Evolutionary conservation across 2,888 invertebrate species (phyloP).

Genomic region (Lasioglossum calceatum): DNA sequence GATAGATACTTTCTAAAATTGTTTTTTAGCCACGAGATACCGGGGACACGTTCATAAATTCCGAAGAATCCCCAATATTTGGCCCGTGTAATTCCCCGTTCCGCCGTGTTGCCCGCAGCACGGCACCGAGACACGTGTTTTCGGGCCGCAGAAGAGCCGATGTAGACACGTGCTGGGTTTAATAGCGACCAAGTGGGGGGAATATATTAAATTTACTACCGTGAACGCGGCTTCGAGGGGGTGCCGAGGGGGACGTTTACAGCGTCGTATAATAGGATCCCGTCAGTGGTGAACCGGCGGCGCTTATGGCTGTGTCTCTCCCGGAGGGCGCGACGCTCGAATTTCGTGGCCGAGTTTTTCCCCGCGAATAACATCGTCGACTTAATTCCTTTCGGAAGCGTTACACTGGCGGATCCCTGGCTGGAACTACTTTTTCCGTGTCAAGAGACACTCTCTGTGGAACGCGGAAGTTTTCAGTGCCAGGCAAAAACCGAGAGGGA

Average conservation of each 20-base stretch:
- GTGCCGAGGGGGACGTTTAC: slow-evolving; percentile 22
- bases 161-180: slow-evolving; percentile 60
- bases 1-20: not conserved
- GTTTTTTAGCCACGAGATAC: not conserved
- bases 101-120: slow-evolving; percentile 1
- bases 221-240: slow-evolving; percentile 36
- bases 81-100: slow-evolving; percentile 7
- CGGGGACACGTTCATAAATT: slow-evolving; percentile 43
- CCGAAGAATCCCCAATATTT: slow-evolving; percentile 20
- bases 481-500: too few relatives aligned
- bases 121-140: slow-evolving; percentile 35
- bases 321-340: not conserved
- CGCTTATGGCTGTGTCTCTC: not conserved
- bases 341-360: slow-evolving; percentile 36
- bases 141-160: slow-evolving; percentile 20
- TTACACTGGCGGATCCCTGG: not conserved
- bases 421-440: slow-evolving; percentile 9
- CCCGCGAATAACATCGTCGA: slow-evolving; percentile 33
- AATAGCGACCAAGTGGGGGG: slow-evolving; percentile 39
- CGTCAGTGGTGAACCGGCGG: slow-evolving; percentile 10
- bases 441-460: slow-evolving; percentile 20
- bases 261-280: slow-evolving; percentile 33
- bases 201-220: slow-evolving; percentile 65
- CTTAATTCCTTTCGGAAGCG: slow-evolving; percentile 36
- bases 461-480: slow-evolving; percentile 24